A percentile compares a stretch with the other conserved stretches of the same genome.
Conservation (phyloP, 2,797 vertebrate species). For the Acridotheres tristis region DNA sequence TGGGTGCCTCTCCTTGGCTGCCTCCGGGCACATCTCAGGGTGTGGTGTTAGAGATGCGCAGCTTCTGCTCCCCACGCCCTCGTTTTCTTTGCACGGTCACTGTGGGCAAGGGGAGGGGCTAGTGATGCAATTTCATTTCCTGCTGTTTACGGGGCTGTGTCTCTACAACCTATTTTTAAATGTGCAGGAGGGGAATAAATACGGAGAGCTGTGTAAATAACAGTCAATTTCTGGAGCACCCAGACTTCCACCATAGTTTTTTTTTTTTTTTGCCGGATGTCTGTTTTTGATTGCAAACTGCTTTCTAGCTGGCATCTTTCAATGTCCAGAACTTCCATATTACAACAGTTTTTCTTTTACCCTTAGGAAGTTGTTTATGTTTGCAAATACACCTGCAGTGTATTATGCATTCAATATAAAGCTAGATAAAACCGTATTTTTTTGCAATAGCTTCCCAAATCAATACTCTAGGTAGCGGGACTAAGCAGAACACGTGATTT, state of each 20-base stretch:
- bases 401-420: not conserved
- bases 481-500: not conserved
- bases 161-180: not conserved
- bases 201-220: not conserved
- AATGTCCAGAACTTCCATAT: not conserved
- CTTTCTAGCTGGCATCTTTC: not conserved
- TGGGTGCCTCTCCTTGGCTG: not conserved
- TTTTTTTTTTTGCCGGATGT: not conserved
- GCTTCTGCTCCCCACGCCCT: not conserved
- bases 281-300: not conserved
- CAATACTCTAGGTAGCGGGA: not conserved
- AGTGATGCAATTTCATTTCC: conserved; percentile 2
- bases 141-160: not conserved
- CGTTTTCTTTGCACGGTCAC: not conserved
- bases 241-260: not conserved
- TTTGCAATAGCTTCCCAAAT: not conserved
- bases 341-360: not conserved
- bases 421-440: not conserved
- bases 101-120: not conserved
- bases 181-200: not conserved
- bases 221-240: not conserved
- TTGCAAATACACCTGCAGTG: not conserved
- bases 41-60: not conserved
- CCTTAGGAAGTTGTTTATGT: not conserved
- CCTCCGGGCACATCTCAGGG: not conserved